phyloP scores from a whole-genome alignment of 2,797 vertebrate species.

The Cyclura pinguis region DNA sequence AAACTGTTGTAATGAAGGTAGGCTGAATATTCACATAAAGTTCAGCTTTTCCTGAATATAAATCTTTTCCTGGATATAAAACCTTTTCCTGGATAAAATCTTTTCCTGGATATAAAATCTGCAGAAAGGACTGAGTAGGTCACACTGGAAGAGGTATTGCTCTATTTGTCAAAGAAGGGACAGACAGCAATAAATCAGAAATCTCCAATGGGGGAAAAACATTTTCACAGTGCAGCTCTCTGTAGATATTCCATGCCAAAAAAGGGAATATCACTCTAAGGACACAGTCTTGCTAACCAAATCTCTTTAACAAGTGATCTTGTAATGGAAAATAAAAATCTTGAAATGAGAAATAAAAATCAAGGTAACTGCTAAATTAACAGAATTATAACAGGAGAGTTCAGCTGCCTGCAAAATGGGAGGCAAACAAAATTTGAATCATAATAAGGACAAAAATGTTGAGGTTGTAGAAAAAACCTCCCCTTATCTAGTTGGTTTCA shows the following conservation, averaged over 20 bases:
- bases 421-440: background rate
- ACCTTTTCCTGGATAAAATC: constrained; percentile 25
- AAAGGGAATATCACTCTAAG: background rate
- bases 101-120: constrained; percentile 30
- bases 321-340: background rate
- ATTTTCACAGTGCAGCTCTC: background rate
- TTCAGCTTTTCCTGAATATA: constrained; percentile 33
- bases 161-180: constrained; percentile 24
- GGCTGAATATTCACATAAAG: constrained; percentile 36
- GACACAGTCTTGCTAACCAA: background rate
- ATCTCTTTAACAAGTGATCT: background rate
- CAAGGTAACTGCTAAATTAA: background rate
- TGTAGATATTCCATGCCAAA: background rate
- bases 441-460: background rate
- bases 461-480: too few relatives aligned
- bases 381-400: background rate
- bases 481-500: too few relatives aligned
- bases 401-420: background rate
- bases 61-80: constrained; percentile 17
- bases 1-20: constrained; percentile 18
- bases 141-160: background rate
- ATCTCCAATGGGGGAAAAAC: background rate
- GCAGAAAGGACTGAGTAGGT: constrained; percentile 4
- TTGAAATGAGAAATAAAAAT: constrained; percentile 11
- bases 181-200: constrained; percentile 18